Evolutionary conservation across 2,113 vertebrate species (phyloP), one percentile per base, ranked within the genome.

Genomic region (Urocolius indicus): DNA sequence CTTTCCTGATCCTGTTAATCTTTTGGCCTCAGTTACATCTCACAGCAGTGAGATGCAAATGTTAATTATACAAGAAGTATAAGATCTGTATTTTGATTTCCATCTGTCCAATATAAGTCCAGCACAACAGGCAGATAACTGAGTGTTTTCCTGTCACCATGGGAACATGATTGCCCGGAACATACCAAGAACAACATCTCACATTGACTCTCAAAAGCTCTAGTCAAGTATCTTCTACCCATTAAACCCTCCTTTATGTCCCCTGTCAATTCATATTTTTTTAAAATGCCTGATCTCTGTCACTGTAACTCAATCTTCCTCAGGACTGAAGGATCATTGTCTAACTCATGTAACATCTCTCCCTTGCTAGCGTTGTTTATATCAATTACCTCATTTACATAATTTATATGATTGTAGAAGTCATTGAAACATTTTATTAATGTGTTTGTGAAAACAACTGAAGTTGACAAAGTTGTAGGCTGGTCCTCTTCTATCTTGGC

Each of bases 1-100:
- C 84, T 97, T 96, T 91, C 93, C 81, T 94, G 91, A 95, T 95
- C 95, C 91, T 97, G 93, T 97, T 97, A 97, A 97, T 95, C 95
- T 95, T 93, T 94, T 97, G 93, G 94, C 96, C 94, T 87, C 54
- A 7, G 91, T 94, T 95, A 92, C 93, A 94, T 95, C 93, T 93
- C 89, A 58, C 84, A 76, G 93, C 89, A 93, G 81, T 91, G 84
- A 95, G 81, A 95, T 95, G 91, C 89, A 96, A 95, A 95, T 95
- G 95, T 94, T 95, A 95, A 96, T 94, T 95, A 96, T 95, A 87
- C 89, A 91, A 94, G 81, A 92, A 95, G 81, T 96, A 45, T 68
- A 95, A 89, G 84, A 94, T 79, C 84, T 87, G 94, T 95, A 92
- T 96, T 97, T 92, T 89, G 83, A 96, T 94, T 95, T 96, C 96